Base-by-base conservation (phyloP, 2,888 invertebrate genomes). In the Catocala nupta region DNA sequence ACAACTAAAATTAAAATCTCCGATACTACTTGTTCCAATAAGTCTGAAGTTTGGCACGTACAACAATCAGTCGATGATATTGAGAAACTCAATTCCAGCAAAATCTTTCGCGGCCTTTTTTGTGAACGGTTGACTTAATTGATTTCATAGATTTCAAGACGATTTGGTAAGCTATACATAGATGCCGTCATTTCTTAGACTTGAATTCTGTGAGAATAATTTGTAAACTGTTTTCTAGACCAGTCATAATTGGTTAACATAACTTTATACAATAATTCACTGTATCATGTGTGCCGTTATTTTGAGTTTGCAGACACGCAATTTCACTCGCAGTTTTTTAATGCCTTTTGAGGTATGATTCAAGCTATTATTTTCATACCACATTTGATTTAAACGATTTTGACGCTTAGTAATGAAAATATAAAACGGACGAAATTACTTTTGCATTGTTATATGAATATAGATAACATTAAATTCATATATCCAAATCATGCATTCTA, bases 71-170 rank as follows among this genome's bases (percentile, higher is more conserved):
- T 11, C n/a, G 12, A 16, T 49, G 47, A 49, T 56, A 56, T 52
- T 25, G 49, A 62, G 50, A 55, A 25, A 25, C 54, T 25, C 57
- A 63, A 55, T 59, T 51, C 51, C 45, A 34, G 50, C 47, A 36
- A 50, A 63, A 48, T 53, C 43, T 44, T 58, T 50, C 48, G 51
- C 60, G 56, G 75, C 9, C 16, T 63, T 63, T 68, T 62, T 54
- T 59, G 47, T 50, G 45, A 50, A 53, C 51, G 36, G 16, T 42
- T 25, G 34, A 13, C 2, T 49, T 75, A 65, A 73, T 73, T 72
- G 69, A 73, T 75, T 75, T 66, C 47, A 62, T 65, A 66, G 62
- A 71, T 56, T 58, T 69, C 51, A 60, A 42, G 9, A 5, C 51
- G 58, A 73, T 75, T 75, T 75, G 48, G 66, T 59, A 65, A 69